phyloP scores from a whole-genome alignment of 2,888 invertebrate genomes.

The Eristalis arbustorum region DNA sequence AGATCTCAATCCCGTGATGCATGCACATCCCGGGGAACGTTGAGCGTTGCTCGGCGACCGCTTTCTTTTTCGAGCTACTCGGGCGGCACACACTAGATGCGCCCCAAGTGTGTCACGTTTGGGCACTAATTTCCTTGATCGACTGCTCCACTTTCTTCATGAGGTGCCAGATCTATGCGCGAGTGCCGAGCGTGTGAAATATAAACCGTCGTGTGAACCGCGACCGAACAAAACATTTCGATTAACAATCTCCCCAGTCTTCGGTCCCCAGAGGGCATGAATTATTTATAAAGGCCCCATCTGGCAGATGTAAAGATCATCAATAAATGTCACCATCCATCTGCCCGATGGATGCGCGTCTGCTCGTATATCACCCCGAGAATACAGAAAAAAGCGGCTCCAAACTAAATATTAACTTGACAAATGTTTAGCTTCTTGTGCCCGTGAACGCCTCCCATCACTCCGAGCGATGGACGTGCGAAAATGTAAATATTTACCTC shows the following conservation, averaged over 20 bases:
- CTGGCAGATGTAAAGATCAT: constrained; percentile 52
- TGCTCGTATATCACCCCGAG: too few relatives aligned
- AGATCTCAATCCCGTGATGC: not conserved
- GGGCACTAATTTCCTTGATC: not conserved
- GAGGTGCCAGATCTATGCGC: not conserved
- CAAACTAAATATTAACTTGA: constrained; percentile 45
- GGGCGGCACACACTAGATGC: not conserved
- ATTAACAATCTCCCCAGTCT: not conserved
- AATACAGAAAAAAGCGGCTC: not conserved
- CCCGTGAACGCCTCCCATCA: constrained; percentile 2
- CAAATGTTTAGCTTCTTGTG: constrained; percentile 55
- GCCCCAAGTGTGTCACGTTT: not conserved
- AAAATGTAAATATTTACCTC: constrained; percentile 49
- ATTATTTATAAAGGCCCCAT: constrained; percentile 40
- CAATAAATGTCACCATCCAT: constrained; percentile 49
- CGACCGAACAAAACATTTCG: not conserved
- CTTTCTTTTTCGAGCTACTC: not conserved
- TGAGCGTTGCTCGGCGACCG: not conserved
- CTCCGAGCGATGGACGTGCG: not conserved
- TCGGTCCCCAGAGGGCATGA: constrained; percentile 1
- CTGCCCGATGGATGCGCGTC: constrained; percentile 19
- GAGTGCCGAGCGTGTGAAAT: not conserved
- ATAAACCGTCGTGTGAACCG: not conserved
- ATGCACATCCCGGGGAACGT: not conserved
- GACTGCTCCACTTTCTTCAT: not conserved